Base-by-base conservation (phyloP, 2,113 vertebrate genomes). In the Genyomyrus donnyi region DNA sequence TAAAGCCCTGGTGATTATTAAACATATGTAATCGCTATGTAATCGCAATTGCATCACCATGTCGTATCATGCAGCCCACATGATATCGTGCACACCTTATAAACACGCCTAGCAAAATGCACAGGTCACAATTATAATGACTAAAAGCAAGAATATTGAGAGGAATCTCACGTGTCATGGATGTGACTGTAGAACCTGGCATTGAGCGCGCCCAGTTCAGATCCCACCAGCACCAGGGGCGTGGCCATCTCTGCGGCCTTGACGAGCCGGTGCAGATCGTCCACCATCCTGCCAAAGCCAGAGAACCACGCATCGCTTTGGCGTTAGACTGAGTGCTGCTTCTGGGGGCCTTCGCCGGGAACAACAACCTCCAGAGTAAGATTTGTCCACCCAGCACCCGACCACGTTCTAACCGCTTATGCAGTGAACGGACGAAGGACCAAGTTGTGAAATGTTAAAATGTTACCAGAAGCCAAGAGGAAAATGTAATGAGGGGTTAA, bases 171-270 rank as follows among this genome's bases (percentile, higher is more conserved):
- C 96, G 90, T 91, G 56, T 96, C 95, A 13, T 96, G 94, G 88
- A 96, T 96, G 93, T 97, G 96, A 89, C 94, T 95, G 93, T 96
- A 97, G 91, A 97, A 97, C 88, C 96, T 93, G 89, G 91, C 90
- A 11, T 97, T 97, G 89, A 97, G 94, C 0, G 96, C 90, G 0
- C 96, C 96, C 21, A 97, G 94, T 90, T 96, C 96, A 0, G 96
- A 96, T 58, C 96, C 96, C 35, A 96, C 96, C 91, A 97, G 92
- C 87, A 97, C 93, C 91, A 96, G 94, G 89, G 96, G 96, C 45
- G 89, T 92, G 91, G 94, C 92, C 31, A 96, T 92, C 53, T 89
- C 93, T 0, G 96, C 96, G n/a, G 94, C 95, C 90, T 93, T 93
- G 88, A 96, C 91, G 89, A 97, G 95, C 49, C 96, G 92, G 90